Base-by-base conservation (phyloP, 2,888 invertebrate species). In the Magallana nippona region DNA sequence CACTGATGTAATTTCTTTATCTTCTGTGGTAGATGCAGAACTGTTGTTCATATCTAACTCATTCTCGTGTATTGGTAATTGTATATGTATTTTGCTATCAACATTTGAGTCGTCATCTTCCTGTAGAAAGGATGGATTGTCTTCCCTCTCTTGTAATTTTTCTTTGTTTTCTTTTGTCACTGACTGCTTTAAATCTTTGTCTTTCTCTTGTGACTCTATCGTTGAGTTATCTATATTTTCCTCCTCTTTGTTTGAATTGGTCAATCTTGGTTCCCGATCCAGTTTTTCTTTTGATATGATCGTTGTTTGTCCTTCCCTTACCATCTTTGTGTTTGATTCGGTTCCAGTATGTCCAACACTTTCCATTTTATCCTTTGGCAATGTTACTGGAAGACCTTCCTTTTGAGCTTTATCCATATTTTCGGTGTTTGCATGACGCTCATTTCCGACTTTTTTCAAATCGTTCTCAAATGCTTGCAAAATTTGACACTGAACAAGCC, bases 391-490 rank as follows among this genome's bases (percentile, higher is more conserved):
- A 44, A 5, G 44, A 44, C 44, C 44, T 44, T 8, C 44, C 3
- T 44, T 44, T 44, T 44, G 44, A 44, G 5, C 44, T 0, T 44
- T 44, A 44, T 3, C 15, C 58, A 78, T 62, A 55, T 19, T 8
- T 13, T 22, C 57, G 10, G n/a, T 13, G 19, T 55, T 55, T 0
- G 10, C 1, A 1, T 44, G 17, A 55, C 11, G 17, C 10, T 19
- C 71, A 78, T 22, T 32, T 78, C 55, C 27, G 15, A n/a, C 55
- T 22, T 55, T 78, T 44, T 27, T 77, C 44, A 88, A 79, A 60
- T 81, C 60, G 17, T 82, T 71, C 27, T 87, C 85, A 81, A 88
- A 90, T 63, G 83, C 87, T 62, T 86, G 55, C n/a, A 91, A 82
- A 17, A 87, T 80, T 27, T 85, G 63, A 77, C 90, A 91, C 15